Percentiles rank a stretch among this genome's conserved stretches.
Evolutionary conservation across 2,113 vertebrate species (phyloP).

Genomic region (Platysternon megacephalum): DNA sequence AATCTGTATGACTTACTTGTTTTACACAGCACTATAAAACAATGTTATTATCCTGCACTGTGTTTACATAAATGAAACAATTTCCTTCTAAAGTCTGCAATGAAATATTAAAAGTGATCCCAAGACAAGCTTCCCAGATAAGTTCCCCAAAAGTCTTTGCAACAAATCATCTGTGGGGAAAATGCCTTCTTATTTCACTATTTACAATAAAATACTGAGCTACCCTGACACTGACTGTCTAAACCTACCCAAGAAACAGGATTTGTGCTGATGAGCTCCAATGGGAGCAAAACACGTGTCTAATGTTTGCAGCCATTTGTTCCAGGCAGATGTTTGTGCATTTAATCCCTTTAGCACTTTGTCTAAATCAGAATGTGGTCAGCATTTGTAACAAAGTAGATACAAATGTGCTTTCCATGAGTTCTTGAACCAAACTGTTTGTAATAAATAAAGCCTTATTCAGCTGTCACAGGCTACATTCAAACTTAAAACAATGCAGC

Average conservation of each 20-base stretch:
- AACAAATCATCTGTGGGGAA: background rate
- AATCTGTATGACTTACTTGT: constrained; percentile 67
- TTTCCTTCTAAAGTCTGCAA: constrained; percentile 51
- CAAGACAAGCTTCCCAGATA: constrained; percentile 50
- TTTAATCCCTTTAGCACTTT: background rate
- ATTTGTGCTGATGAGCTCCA: background rate
- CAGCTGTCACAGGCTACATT: background rate
- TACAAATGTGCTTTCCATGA: background rate
- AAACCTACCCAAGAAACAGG: background rate
- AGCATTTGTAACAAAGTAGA: background rate
- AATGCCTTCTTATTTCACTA: background rate
- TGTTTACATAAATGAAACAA: constrained; percentile 58
- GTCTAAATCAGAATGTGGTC: background rate
- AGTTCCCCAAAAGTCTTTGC: constrained; percentile 18
- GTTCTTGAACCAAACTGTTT: background rate
- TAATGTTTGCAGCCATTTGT: background rate
- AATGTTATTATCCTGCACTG: constrained; percentile 47
- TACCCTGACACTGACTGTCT: background rate
- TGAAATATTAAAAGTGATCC: constrained; percentile 47
- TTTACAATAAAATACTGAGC: constrained; percentile 21
- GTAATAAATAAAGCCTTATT: constrained; percentile 17
- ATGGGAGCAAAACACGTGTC: background rate
- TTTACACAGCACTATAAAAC: constrained; percentile 61
- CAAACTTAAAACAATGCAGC: background rate
- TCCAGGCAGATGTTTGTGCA: background rate